A percentile compares a stretch with the other conserved stretches of the same genome.
These are phyloP conservation scores for Dasypolia templi DNA, from an alignment of 2,888 invertebrate genomes.

Conservation along the genomic window DNA sequence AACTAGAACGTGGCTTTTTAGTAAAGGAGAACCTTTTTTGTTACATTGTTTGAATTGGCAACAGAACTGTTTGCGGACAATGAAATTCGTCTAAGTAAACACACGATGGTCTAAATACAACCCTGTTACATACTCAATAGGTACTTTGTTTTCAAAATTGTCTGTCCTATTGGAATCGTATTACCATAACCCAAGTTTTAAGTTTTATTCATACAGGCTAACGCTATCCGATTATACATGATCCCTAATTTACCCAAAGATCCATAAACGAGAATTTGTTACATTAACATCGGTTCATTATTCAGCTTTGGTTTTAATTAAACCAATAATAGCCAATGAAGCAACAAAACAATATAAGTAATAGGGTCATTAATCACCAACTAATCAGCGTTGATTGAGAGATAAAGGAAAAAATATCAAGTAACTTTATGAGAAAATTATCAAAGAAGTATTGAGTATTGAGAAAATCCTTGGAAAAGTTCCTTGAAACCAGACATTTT, in stretches of 20 bases:
- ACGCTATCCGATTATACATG: no score
- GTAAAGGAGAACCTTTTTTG: conserved; percentile 21
- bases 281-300: conserved; percentile 16
- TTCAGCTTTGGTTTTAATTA: conserved; percentile 36
- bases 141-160: neutral
- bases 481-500: conserved; percentile 42
- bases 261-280: neutral
- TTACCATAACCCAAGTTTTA: neutral
- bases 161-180: neutral
- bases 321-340: conserved; percentile 33
- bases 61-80: conserved; percentile 4
- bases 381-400: conserved; percentile 50
- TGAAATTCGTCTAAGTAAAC: neutral
- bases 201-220: neutral
- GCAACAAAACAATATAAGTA: conserved; percentile 30
- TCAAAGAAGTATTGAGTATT: no score
- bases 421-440: conserved; percentile 50
- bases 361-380: conserved; percentile 51
- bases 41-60: conserved; percentile 24
- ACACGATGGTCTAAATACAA: neutral
- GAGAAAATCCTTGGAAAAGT: conserved; percentile 46
- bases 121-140: neutral
- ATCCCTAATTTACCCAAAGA: conserved; percentile 6
- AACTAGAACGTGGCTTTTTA: conserved; percentile 31
- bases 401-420: conserved; percentile 45